Percentiles rank a stretch among this genome's conserved stretches.
phyloP scores from a whole-genome alignment of 1,140 invertebrate genomes.

The Scaptomyza hsui region DNA sequence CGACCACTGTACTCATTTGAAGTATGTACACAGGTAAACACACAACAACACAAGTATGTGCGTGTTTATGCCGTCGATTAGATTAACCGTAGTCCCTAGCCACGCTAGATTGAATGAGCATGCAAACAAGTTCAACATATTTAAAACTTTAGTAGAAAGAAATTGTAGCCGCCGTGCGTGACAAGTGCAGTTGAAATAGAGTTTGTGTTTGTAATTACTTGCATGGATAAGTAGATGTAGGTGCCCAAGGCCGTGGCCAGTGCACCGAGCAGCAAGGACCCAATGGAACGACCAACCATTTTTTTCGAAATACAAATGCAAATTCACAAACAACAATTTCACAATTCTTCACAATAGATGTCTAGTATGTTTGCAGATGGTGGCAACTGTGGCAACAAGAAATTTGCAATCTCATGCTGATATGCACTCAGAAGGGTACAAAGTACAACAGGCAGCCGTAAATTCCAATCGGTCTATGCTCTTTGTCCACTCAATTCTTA shows the following conservation, averaged over 20 bases:
- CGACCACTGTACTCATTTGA: background rate
- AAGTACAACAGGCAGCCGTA: constrained; percentile 47
- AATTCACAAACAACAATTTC: constrained; percentile 41
- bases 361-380: constrained; percentile 17
- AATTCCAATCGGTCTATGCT: constrained; percentile 11
- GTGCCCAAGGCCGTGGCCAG: constrained; percentile 73
- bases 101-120: constrained; percentile 37
- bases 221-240: constrained; percentile 76
- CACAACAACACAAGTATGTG: background rate
- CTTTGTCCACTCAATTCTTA: constrained; percentile 9
- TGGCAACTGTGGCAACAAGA: constrained; percentile 29
- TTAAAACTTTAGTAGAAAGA: constrained; percentile 6
- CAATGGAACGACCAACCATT: constrained; percentile 63
- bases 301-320: constrained; percentile 21
- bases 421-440: constrained; percentile 50
- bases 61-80: constrained; percentile 4
- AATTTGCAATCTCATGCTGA: constrained; percentile 73
- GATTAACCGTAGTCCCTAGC: constrained; percentile 4
- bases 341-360: constrained; percentile 42
- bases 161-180: constrained; percentile 13
- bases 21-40: background rate
- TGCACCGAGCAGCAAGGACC: constrained; percentile 73
- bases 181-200: constrained; percentile 1
- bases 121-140: constrained; percentile 47
- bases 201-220: constrained; percentile 62